A percentile compares a stretch with the other conserved stretches of the same genome.
phyloP scores from a whole-genome alignment of 2,888 invertebrate genomes.

The Polyommatus iphigenia region DNA sequence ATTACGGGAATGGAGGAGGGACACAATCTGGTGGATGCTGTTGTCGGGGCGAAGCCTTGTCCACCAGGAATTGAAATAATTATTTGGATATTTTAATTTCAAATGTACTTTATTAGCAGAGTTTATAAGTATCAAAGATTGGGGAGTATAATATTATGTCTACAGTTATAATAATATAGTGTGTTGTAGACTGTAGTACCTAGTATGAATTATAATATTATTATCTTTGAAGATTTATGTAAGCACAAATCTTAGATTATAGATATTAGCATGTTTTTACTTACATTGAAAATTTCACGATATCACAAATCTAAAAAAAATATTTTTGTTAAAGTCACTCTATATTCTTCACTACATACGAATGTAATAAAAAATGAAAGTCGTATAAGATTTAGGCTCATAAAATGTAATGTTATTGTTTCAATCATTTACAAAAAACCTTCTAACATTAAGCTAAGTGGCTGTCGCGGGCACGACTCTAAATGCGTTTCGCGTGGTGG shows the following conservation, averaged over 20 bases:
- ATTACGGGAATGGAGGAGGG: neutral
- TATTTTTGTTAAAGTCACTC: neutral
- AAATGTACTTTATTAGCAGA: neutral
- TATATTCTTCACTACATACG: neutral
- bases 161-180: too few relatives aligned
- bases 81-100: neutral
- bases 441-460: constrained; percentile 13
- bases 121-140: neutral
- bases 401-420: neutral
- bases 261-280: neutral
- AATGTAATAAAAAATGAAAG: neutral
- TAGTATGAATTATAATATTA: too few relatives aligned
- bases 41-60: neutral
- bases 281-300: neutral
- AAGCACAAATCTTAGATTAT: too few relatives aligned
- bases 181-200: too few relatives aligned
- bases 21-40: neutral
- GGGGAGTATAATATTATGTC: too few relatives aligned
- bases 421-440: neutral
- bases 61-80: neutral
- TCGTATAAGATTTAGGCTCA: neutral
- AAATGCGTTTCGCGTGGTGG: neutral
- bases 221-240: too few relatives aligned
- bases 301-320: neutral
- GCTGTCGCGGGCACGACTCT: neutral